Evolutionary conservation across 1,140 invertebrate species (phyloP), one percentile per base, ranked within the genome.

Genomic region (Aradophagus sp.): DNA sequence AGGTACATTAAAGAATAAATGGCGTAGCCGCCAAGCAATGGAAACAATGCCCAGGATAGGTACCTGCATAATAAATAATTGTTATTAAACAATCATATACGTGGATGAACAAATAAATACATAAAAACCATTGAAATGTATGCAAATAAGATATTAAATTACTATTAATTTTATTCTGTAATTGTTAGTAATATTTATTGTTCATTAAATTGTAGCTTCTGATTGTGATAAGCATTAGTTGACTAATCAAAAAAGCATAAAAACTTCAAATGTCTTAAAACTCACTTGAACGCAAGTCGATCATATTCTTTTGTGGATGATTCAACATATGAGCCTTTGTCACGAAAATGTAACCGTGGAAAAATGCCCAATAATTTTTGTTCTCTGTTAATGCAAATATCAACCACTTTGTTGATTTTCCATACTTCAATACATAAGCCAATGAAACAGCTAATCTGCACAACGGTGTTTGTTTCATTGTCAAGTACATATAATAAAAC

Each of bases 391-490:
- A 98, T 80, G 79, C 92, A 91, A 6, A 96, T 90, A 84, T 96
- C 93, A 23, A 95, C 89, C 1, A 95, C 97, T 89, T 99, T 99
- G 71, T 98, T 95, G 47, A 99, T 98, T 86, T 99, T 99, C 98
- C 98, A 99, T 14, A 99, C 87, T 87, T 99, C 98, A 80, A 99
- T 99, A n/a, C 93, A 88, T 0, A 99, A 87, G 3, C 98, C 97
- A 63, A 99, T 91, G 72, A 93, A 92, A 76, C 95, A 96, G 62
- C 94, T 96, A 50, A 99, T 92, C 75, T 92, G 90, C 14, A 99
- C 93, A 65, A 99, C 90, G 23, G 95, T 94, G 85, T 99, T 99
- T 1, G 98, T 98, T 79, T 99, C 98, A 86, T 99, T 99, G 80
- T 99, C 98, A 20, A 99, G 83, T 1, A 99, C 97, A 82, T 99